phyloP scores from a whole-genome alignment of 2,888 invertebrate genomes.

The Phengaris alcon region DNA sequence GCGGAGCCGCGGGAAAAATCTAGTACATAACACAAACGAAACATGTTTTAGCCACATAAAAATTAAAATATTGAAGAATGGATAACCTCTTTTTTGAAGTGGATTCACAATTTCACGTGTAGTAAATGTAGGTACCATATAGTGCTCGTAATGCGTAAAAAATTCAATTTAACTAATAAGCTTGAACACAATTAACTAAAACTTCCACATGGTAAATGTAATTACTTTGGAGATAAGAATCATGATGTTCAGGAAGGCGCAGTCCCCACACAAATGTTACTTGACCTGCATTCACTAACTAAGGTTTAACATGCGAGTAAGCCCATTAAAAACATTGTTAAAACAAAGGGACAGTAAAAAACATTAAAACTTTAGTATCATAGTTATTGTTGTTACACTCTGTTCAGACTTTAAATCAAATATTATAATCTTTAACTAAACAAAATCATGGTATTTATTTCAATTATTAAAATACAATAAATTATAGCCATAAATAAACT shows the following conservation, averaged over 20 bases:
- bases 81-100: too few relatives aligned
- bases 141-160: too few relatives aligned
- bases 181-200: neutral
- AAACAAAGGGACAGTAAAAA: neutral
- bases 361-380: neutral
- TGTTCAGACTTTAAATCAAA: neutral
- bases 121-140: too few relatives aligned
- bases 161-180: neutral
- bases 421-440: too few relatives aligned
- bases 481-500: too few relatives aligned
- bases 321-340: neutral
- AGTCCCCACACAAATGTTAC: conserved; percentile 3
- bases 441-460: too few relatives aligned
- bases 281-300: conserved; percentile 17
- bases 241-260: neutral
- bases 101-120: too few relatives aligned
- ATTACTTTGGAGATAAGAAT: conserved; percentile 6
- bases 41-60: too few relatives aligned
- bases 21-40: too few relatives aligned
- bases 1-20: too few relatives aligned
- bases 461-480: too few relatives aligned
- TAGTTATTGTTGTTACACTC: neutral
- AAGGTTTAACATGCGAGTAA: neutral
- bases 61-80: too few relatives aligned
- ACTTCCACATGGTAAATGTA: conserved; percentile 16